Evolutionary conservation across 2,888 invertebrate species (phyloP).

Genomic region (Crematogaster levior): DNA sequence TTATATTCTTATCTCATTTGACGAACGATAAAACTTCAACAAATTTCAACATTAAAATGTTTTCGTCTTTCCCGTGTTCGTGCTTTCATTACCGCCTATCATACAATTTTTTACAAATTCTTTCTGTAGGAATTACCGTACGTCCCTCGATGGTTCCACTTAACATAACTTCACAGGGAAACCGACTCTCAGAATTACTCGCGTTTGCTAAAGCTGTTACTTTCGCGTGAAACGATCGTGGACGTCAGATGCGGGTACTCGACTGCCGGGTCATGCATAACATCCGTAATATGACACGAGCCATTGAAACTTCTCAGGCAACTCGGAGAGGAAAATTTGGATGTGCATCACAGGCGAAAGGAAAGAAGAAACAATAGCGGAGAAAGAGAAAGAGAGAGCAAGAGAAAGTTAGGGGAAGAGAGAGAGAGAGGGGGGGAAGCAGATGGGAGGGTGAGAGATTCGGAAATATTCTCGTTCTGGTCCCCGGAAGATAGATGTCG

Average conservation of each 20-base stretch:
- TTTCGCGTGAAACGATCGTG: background rate
- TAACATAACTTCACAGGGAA: background rate
- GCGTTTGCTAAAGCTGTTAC: background rate
- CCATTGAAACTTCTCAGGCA: slow-evolving; percentile 12
- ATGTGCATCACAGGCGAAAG: background rate
- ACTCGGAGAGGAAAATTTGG: background rate
- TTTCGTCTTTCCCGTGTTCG: background rate
- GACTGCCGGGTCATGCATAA: slow-evolving; percentile 30
- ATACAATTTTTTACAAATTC: background rate
- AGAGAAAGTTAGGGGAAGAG: background rate
- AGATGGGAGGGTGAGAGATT: background rate
- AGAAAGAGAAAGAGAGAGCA: slow-evolving; percentile 2
- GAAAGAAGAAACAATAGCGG: background rate
- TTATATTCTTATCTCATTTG: too few relatives aligned
- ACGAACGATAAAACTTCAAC: too few relatives aligned
- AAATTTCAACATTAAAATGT: background rate
- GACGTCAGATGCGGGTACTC: slow-evolving; percentile 12
- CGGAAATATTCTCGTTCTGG: slow-evolving; percentile 14
- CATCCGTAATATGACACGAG: background rate
- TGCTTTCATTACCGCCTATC: background rate
- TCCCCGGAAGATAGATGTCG: slow-evolving; percentile 26
- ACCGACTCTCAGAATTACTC: background rate
- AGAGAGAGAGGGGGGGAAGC: background rate
- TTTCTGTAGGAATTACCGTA: background rate
- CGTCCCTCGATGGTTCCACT: background rate